Conservation (phyloP, 1,140 invertebrate genomes). For the Paracyclopina nana region DNA sequence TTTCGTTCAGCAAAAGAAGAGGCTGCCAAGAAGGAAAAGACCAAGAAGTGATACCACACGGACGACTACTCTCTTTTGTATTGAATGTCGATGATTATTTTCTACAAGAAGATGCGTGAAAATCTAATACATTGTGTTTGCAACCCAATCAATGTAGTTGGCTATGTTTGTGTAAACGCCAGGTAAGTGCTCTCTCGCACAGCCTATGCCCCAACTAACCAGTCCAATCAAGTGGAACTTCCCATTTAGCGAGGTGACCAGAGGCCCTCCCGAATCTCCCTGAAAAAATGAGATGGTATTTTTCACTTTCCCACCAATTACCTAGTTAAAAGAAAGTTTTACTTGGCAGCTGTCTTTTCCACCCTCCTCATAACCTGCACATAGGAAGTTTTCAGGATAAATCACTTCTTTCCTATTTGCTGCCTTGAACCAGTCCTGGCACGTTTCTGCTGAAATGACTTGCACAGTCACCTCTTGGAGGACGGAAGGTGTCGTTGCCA, state of each 20-base stretch:
- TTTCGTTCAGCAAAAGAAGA: too few species aligned
- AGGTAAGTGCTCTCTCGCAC: constrained; percentile 24
- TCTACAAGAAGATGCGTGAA: too few species aligned
- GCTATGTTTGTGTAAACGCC: constrained; percentile 25
- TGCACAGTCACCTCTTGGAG: constrained; percentile 49
- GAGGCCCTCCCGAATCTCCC: constrained; percentile 1
- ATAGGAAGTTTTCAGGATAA: constrained; percentile 67
- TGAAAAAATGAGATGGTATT: not conserved
- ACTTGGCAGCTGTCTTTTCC: constrained; percentile 68
- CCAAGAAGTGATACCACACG: too few species aligned
- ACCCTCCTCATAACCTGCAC: constrained; percentile 60
- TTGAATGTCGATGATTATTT: too few species aligned
- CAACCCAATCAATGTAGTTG: constrained; percentile 2
- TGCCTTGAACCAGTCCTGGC: constrained; percentile 70
- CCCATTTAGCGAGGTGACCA: constrained; percentile 10
- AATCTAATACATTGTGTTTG: not conserved
- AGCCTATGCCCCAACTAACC: constrained; percentile 31
- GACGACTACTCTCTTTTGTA: too few species aligned
- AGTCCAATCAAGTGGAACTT: constrained; percentile 27
- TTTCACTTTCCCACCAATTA: not conserved
- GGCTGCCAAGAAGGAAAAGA: too few species aligned
- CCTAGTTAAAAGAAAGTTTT: constrained; percentile 45
- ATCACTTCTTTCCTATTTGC: constrained; percentile 73
- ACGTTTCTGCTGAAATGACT: constrained; percentile 74
- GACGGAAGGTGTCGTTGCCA: constrained; percentile 28